These are phyloP conservation scores for Brachypterus glaber DNA, from an alignment of 2,888 invertebrate genomes.

Conservation along the genomic window DNA sequence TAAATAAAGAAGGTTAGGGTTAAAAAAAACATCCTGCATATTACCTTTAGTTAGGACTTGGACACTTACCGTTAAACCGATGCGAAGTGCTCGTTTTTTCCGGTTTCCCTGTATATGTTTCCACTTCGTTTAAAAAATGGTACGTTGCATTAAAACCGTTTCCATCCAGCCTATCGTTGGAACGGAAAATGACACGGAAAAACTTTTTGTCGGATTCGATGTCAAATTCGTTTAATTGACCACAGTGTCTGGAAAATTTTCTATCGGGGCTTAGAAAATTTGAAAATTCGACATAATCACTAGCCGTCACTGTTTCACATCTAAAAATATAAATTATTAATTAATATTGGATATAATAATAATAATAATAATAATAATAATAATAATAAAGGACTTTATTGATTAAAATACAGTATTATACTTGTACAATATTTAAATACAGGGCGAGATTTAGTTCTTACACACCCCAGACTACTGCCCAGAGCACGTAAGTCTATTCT, in stretches of 20 bases:
- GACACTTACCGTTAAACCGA: conserved; percentile 1
- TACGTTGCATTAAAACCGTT: conserved; percentile 91
- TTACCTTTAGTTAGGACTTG: too few species aligned
- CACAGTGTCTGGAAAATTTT: conserved; percentile 83
- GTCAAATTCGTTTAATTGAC: conserved; percentile 69
- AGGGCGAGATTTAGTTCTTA: too few species aligned
- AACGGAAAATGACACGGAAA: conserved; percentile 89
- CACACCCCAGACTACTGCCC: too few species aligned
- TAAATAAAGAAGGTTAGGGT: too few species aligned
- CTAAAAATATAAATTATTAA: conserved; percentile 43
- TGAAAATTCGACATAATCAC: conserved; percentile 94
- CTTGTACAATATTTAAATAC: too few species aligned
- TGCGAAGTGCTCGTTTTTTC: conserved; percentile 2
- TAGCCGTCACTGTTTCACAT: conserved; percentile 82
- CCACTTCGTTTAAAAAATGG: conserved; percentile 68
- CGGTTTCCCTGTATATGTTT: conserved; percentile 45
- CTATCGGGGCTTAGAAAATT: conserved; percentile 86
- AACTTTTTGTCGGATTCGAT: conserved; percentile 84
- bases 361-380: background rate
- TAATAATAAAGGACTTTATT: background rate
- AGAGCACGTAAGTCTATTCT: too few species aligned
- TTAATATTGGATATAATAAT: too few species aligned
- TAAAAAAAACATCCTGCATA: too few species aligned
- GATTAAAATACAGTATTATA: too few species aligned
- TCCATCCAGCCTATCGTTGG: conserved; percentile 88